These are phyloP conservation scores for Chelonus formosanus DNA, from an alignment of 2,888 invertebrate species.

Conservation along the genomic window DNA sequence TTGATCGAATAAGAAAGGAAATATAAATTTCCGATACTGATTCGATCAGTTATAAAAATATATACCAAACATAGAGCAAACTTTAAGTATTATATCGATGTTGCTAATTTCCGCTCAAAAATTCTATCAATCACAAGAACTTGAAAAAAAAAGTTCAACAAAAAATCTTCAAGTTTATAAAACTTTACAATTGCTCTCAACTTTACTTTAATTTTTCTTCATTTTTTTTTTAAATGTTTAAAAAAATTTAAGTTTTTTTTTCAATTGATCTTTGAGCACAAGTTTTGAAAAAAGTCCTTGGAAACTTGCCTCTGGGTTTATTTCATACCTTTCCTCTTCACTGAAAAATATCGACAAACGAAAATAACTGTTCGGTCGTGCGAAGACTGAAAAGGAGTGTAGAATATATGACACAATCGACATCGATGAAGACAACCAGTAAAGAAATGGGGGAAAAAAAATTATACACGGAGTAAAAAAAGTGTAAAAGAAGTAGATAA, in stretches of 20 bases:
- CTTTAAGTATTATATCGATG: background rate
- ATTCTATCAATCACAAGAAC: too few relatives aligned
- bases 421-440: conserved; percentile 28
- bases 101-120: background rate
- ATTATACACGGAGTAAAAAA: background rate
- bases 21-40: conserved; percentile 8
- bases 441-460: conserved; percentile 5
- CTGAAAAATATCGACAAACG: conserved; percentile 39
- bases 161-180: too few relatives aligned
- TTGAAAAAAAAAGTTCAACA: too few relatives aligned
- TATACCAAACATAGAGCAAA: background rate
- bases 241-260: too few relatives aligned
- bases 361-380: conserved; percentile 34
- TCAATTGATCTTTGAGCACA: too few relatives aligned
- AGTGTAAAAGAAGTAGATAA: conserved; percentile 17
- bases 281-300: background rate
- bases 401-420: conserved; percentile 22
- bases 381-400: conserved; percentile 15
- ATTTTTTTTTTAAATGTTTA: background rate
- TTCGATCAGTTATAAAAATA: conserved; percentile 7
- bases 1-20: background rate
- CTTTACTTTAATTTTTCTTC: conserved; percentile 2
- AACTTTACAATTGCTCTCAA: background rate
- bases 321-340: background rate
- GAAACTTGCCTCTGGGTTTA: background rate